Evolutionary conservation across 2,888 invertebrate genomes (phyloP).

Genomic region (Crossocerus cetratus): DNA sequence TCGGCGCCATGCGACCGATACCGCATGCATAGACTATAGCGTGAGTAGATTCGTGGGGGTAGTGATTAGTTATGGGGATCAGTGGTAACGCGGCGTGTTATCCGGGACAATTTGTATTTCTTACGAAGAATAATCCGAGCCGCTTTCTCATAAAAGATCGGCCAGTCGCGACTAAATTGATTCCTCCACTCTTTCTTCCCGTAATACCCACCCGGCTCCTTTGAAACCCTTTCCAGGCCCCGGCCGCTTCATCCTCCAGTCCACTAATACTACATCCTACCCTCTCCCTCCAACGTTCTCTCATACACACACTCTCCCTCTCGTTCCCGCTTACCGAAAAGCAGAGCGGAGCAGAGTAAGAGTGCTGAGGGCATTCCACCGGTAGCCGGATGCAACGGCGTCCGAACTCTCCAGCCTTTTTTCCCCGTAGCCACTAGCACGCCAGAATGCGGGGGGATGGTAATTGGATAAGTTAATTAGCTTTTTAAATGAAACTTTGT

Average conservation of each 20-base stretch:
- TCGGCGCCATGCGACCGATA: no score
- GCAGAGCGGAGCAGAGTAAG: not conserved
- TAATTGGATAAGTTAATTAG: conserved; percentile 71
- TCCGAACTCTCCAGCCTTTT: conserved; percentile 17
- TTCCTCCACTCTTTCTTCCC: conserved; percentile 31
- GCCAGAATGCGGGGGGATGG: conserved; percentile 34
- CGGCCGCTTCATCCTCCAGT: not conserved
- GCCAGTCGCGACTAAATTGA: conserved; percentile 46
- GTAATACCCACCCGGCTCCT: conserved; percentile 18
- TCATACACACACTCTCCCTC: no score
- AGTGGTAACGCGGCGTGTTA: conserved; percentile 22
- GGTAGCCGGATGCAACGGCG: conserved; percentile 7
- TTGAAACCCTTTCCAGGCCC: not conserved
- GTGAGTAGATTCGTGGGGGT: no score
- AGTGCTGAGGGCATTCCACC: conserved; percentile 17
- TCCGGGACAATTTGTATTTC: conserved; percentile 53
- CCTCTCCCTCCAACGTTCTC: no score
- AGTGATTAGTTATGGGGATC: conserved; percentile 51
- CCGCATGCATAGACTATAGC: no score
- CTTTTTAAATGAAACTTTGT: conserved; percentile 69
- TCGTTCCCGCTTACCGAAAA: no score
- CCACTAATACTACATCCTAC: no score
- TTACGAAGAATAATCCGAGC: conserved; percentile 46
- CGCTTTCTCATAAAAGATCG: conserved; percentile 54
- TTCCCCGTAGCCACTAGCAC: not conserved